phyloP scores from a whole-genome alignment of 2,113 vertebrate species.

The Sturnira hondurensis region DNA sequence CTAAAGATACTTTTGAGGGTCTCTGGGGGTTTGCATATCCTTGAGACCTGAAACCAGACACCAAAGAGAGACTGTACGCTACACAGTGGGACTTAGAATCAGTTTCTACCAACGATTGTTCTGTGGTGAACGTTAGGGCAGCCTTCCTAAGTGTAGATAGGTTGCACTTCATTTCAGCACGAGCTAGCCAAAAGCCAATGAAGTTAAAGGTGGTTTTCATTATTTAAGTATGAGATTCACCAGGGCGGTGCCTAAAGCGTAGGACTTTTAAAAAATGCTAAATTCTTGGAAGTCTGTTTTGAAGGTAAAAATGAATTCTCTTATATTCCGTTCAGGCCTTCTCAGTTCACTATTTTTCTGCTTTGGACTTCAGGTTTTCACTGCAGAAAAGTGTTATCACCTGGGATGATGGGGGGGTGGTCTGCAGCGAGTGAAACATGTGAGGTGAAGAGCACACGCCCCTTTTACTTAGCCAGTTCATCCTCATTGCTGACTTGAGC shows the following conservation, averaged over 20 bases:
- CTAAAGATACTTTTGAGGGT: not conserved
- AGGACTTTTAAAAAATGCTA: not conserved
- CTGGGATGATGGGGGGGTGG: not conserved
- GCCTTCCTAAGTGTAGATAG: not conserved
- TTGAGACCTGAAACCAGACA: not conserved
- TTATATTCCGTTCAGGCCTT: not conserved
- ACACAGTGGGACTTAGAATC: conserved; percentile 3
- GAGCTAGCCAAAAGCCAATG: not conserved
- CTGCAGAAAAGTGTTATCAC: not conserved
- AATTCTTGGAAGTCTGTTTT: conserved; percentile 8
- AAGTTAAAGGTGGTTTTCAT: not conserved
- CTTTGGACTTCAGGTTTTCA: not conserved
- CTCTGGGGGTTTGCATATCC: not conserved
- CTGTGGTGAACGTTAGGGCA: not conserved
- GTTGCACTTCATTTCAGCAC: not conserved
- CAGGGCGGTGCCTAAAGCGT: not conserved
- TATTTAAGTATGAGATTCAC: not conserved
- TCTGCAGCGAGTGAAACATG: not conserved
- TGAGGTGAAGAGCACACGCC: not conserved
- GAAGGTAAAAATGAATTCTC: not conserved
- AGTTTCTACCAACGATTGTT: not conserved
- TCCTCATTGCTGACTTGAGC: not conserved
- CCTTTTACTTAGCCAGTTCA: not conserved
- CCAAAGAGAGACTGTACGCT: not conserved
- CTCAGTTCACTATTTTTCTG: not conserved